phyloP scores from a whole-genome alignment of 2,113 vertebrate species.

The Alaudala cheleensis region DNA sequence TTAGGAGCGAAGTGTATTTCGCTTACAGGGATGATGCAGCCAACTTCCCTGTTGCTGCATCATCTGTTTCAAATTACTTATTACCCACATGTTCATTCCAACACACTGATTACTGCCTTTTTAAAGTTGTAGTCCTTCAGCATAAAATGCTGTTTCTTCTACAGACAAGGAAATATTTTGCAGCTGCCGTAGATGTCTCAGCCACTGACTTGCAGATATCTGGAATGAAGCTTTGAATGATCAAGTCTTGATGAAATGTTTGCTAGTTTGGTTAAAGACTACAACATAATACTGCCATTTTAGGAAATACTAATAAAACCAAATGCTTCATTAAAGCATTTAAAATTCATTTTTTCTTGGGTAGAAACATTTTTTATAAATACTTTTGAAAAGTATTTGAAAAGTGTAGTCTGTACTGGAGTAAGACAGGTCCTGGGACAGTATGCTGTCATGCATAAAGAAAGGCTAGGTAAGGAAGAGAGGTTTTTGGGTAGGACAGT shows the following conservation, averaged over 20 bases:
- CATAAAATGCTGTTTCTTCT: background rate
- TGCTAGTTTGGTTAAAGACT: background rate
- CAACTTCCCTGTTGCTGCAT: background rate
- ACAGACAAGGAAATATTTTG: background rate
- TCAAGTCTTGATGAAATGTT: background rate
- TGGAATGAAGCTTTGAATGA: background rate
- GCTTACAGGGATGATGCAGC: background rate
- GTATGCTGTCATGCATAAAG: background rate
- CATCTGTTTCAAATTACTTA: constrained; percentile 31
- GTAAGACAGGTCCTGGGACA: background rate
- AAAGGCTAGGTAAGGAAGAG: background rate
- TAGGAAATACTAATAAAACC: background rate
- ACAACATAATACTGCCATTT: background rate
- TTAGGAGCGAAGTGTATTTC: background rate
- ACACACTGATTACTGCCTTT: background rate
- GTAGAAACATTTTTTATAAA: background rate
- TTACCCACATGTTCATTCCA: background rate
- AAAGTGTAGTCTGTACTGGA: background rate
- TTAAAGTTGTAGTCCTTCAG: background rate
- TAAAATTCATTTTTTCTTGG: background rate
- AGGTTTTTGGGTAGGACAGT: background rate
- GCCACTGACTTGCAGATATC: background rate
- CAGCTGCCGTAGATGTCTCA: background rate
- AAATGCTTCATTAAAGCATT: background rate
- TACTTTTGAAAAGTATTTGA: background rate